Base-by-base conservation (phyloP, 2,888 invertebrate species). In the Stictocephala bisonia region DNA sequence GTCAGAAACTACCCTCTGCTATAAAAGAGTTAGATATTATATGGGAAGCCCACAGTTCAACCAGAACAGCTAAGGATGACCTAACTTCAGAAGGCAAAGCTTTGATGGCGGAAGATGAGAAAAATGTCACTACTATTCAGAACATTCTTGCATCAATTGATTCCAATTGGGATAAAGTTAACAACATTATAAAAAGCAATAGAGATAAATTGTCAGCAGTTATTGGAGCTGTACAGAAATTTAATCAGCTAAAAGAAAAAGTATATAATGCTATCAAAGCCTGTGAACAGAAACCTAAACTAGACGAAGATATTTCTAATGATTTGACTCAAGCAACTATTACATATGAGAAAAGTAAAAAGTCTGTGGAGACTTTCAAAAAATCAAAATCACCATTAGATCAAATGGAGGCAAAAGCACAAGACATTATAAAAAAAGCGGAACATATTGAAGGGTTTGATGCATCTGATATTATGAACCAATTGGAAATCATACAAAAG, bases 91-190 rank as follows among this genome's bases (percentile, higher is more conserved):
- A 94, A 85, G 95, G 94, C 0, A 86, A 92, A 70, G 87, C 90
- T 79, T 84, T 95, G 77, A 90, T 95, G 90, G 90, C 92, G 81
- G 91, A 93, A 85, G 92, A 96, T 84, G 90, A 93, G 80, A 88
- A 90, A 67, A 93, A 93, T 78, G 90, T 93, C 84, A 90, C 92
- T 0, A 88, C 90, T 0, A 91, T 95, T 74, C 95, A 96, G 83
- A 92, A 92, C 79, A 90, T 91, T 56, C 84, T 96, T 0, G 87
- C 93, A 0, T 88, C 91, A 0, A 88, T 93, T 48, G 95, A 95
- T 80, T 89, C 90, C 71, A 91, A 90, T 77, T 95, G 93, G 90
- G 94, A 94, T 81, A 91, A 91, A 83, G 86, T 93, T 0, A 90
- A 91, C 67, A 91, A 93, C 77, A 86, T 90, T 68, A 88, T 95